phyloP scores from a whole-genome alignment of 2,888 invertebrate genomes.

The Lypha dubia region DNA sequence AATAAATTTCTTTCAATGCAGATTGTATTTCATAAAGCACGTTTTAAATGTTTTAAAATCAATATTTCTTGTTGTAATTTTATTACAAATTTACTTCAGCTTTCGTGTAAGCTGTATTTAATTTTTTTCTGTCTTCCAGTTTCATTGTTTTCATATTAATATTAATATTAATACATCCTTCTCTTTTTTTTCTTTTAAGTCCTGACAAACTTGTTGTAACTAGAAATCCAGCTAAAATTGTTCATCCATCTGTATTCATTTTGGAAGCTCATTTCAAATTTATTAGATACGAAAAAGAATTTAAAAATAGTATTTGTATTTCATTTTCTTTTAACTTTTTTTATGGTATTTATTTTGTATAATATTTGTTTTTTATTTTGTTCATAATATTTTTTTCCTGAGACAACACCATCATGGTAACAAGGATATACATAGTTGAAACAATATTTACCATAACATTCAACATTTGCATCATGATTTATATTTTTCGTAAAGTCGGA shows the following conservation, averaged over 20 bases:
- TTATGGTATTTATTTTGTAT: not conserved
- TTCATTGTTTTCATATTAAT: no score
- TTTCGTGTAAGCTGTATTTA: no score
- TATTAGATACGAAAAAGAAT: not conserved
- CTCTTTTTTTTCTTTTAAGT: no score
- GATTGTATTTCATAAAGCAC: no score
- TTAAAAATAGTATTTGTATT: not conserved
- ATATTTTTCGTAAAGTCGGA: slow-evolving; percentile 1
- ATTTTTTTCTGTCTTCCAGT: no score
- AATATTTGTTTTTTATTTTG: not conserved
- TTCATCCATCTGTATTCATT: not conserved
- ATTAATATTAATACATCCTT: not conserved
- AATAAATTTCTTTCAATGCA: no score
- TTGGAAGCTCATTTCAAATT: not conserved
- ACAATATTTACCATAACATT: not conserved
- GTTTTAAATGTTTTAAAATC: no score
- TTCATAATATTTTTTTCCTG: not conserved
- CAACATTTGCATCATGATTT: slow-evolving; percentile 17
- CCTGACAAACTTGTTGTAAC: not conserved
- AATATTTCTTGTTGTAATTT: no score
- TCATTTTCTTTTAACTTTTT: not conserved
- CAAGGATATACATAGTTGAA: slow-evolving; percentile 29
- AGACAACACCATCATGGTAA: not conserved
- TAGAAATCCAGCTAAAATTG: not conserved
- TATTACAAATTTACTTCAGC: no score